These are phyloP conservation scores for Daboia siamensis DNA, from an alignment of 2,113 vertebrate species.

Conservation along the genomic window DNA sequence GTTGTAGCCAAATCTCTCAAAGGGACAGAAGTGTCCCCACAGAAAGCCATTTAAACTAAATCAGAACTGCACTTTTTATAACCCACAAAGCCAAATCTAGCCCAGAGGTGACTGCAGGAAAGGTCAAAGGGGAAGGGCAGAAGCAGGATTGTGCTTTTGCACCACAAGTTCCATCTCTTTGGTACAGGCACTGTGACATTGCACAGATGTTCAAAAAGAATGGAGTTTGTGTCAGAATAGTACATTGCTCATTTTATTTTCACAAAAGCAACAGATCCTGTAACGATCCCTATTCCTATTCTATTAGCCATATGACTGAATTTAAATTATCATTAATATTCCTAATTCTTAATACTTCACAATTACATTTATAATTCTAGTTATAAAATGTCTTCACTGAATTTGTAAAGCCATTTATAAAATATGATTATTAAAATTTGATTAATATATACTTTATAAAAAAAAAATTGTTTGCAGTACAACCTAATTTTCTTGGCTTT, in stretches of 20 bases:
- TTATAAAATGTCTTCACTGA: not conserved
- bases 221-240: too few species aligned
- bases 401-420: not conserved
- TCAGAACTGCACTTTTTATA: not conserved
- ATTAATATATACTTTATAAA: not conserved
- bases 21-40: not conserved
- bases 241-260: too few species aligned
- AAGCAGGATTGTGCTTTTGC: too few species aligned
- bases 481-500: not conserved
- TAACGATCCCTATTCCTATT: too few species aligned
- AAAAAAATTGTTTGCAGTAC: not conserved
- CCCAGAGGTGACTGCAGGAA: too few species aligned
- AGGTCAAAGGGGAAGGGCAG: too few species aligned
- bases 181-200: too few species aligned
- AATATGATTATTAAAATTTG: not conserved
- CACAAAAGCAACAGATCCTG: too few species aligned
- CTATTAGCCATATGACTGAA: not conserved
- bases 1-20: not conserved
- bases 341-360: not conserved
- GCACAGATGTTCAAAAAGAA: too few species aligned
- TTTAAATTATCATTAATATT: not conserved
- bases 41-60: not conserved
- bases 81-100: not conserved
- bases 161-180: too few species aligned
- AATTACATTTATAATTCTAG: not conserved